Base-by-base conservation (phyloP, 2,888 invertebrate genomes). In the Perdita meconis region DNA sequence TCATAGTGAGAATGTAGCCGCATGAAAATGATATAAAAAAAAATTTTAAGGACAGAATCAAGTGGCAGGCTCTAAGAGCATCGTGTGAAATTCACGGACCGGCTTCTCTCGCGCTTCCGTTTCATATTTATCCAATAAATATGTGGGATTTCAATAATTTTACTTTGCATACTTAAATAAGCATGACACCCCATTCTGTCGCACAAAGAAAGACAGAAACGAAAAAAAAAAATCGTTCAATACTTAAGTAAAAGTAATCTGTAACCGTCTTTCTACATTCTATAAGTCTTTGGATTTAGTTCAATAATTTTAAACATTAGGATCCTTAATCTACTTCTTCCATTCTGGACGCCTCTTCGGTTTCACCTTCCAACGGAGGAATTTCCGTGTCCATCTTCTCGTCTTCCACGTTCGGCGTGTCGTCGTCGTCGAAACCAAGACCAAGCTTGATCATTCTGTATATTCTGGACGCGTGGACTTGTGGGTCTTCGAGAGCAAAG, bases 381-480 rank as follows among this genome's bases (percentile, higher is more conserved):
- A 83, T 36, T 72, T 85, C 84, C 2, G 95, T 95, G 10, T 92
- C 94, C 47, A 90, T 88, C 69, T 94, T 94, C 10, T 95, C 93
- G 80, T 95, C 95, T 70, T 95, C 96, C 81, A 96, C 96, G 8
- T 83, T 87, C 5, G 95, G 94, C 0, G 95, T 95, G 86, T 98
- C 98, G 72, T 98, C 99, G 91, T 99, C 99, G 92, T 99, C 99
- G 86, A 99, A 98, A 70, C 98, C 98, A 91, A 99, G 95, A 92
- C 99, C 99, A 63, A 99, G 95, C 93, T 99, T 99, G 94, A 99
- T 98, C 99, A 99, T 99, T 85, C 99, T 95, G 94, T 99, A 98
- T 92, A 99, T 99, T 85, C 99, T 95, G 74, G 96, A 96, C 59
- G 99, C 98, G 89, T 99, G 99, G 0, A 97, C 96, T 91, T 96